Conservation (phyloP, 1,140 invertebrate species). For the Lepidurus packardi region DNA sequence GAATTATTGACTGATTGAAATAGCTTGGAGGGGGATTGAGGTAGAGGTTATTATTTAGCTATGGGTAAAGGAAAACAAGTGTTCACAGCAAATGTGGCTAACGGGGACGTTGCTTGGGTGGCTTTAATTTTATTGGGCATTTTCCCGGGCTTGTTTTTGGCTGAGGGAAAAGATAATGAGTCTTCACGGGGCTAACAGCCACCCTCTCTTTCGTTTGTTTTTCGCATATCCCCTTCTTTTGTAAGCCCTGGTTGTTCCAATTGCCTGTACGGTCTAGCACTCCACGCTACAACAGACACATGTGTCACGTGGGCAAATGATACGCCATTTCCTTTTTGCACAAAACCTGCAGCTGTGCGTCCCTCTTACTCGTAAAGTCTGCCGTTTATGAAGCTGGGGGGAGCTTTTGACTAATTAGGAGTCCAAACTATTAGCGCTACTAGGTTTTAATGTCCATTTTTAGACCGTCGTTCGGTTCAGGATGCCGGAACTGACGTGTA, state of each 20-base stretch:
- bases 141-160: not conserved
- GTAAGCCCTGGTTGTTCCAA: not conserved
- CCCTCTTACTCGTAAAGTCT: slow-evolving; percentile 11
- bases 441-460: not conserved
- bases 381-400: not conserved
- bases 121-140: not conserved
- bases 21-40: not conserved
- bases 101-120: not conserved
- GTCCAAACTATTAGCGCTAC: not conserved
- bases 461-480: not conserved
- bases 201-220: not conserved
- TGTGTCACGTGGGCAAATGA: slow-evolving; percentile 17
- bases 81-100: not conserved
- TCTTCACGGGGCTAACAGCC: not conserved
- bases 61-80: not conserved
- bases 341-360: slow-evolving; percentile 4
- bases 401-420: slow-evolving; percentile 1
- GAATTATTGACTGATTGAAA: not conserved
- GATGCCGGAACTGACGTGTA: not conserved
- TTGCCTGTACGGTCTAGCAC: not conserved
- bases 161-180: not conserved
- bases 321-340: slow-evolving; percentile 19
- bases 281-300: not conserved
- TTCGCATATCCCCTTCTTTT: not conserved
- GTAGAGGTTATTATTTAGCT: not conserved